Base-by-base conservation (phyloP, 1,140 invertebrate species). In the Heliconius hermathena region DNA sequence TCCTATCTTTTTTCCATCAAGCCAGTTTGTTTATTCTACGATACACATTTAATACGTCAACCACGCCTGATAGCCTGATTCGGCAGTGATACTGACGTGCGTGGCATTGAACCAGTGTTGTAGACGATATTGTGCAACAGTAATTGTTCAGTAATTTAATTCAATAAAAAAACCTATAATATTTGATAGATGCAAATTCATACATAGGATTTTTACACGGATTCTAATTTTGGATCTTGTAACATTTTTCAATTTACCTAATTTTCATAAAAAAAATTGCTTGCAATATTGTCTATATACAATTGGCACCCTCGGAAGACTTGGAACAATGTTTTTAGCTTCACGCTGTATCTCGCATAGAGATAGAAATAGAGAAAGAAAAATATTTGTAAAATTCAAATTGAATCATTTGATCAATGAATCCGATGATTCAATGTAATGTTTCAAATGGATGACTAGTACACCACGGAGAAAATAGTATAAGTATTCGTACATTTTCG, bases 61-160 rank as follows among this genome's bases (percentile, higher is more conserved):
- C 4, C 57, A 26, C 57, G 22, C n/a, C 22, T 66, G 57, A 66
- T 66, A 66, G 57, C 57, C 57, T 66, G 22, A 22, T 66, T 66
- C 57, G 57, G 57, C 57, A 66, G 22, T 66, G 22, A 66, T 66
- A 26, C 22, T 76, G 77, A 79, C 74, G 57, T 76, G 73, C 33
- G 70, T 79, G 81, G 74, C 81, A 79, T 74, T 79, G 81, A 82
- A 76, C 76, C 16, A 76, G 38, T 46, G 38, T 60, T 33, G 20
- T 66, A 57, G 46, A 73, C 20, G 74, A 73, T 71, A 60, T 82
- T 74, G 76, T 79, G 46, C 81, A 38, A 76, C 57, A 52, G 3
- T 6, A 82, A 41, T 8, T 36, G 8, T 38, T 2, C 13, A n/a
- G n/a, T n/a, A 3, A 38, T 72, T 20, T n/a, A n/a, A 20, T 41